These are phyloP conservation scores for Octopus bimaculoides DNA, from an alignment of 1,140 invertebrate genomes.

Conservation along the genomic window DNA sequence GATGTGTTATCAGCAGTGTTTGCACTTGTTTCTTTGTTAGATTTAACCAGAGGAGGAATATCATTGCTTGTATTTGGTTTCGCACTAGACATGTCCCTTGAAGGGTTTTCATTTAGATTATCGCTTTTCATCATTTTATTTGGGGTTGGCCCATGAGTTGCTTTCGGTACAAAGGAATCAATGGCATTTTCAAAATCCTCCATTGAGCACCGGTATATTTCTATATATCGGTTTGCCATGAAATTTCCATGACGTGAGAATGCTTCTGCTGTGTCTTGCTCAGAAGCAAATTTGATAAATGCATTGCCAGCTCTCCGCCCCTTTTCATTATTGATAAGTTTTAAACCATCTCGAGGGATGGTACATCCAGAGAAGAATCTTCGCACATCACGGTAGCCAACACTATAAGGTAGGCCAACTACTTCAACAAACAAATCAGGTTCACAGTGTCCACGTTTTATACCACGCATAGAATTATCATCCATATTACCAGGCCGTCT, in stretches of 20 bases:
- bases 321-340: constrained; percentile 76
- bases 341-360: constrained; percentile 80
- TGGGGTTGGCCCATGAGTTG: not conserved
- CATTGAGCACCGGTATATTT: constrained; percentile 38
- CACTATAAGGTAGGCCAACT: constrained; percentile 38
- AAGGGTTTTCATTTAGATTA: not conserved
- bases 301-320: constrained; percentile 77
- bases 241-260: constrained; percentile 61
- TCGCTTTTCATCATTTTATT: not conserved
- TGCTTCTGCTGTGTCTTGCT: constrained; percentile 69
- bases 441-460: constrained; percentile 1
- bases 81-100: constrained; percentile 16
- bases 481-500: not conserved
- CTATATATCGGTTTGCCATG: constrained; percentile 39
- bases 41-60: constrained; percentile 1
- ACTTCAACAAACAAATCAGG: constrained; percentile 24
- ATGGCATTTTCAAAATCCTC: constrained; percentile 46
- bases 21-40: constrained; percentile 16
- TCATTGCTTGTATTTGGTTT: constrained; percentile 14
- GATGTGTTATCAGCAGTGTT: constrained; percentile 18
- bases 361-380: constrained; percentile 76
- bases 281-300: constrained; percentile 71
- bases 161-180: constrained; percentile 38
- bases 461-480: not conserved
- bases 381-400: constrained; percentile 67